Evolutionary conservation across 1,140 invertebrate species (phyloP).

Genomic region (Theocolax elegans): DNA sequence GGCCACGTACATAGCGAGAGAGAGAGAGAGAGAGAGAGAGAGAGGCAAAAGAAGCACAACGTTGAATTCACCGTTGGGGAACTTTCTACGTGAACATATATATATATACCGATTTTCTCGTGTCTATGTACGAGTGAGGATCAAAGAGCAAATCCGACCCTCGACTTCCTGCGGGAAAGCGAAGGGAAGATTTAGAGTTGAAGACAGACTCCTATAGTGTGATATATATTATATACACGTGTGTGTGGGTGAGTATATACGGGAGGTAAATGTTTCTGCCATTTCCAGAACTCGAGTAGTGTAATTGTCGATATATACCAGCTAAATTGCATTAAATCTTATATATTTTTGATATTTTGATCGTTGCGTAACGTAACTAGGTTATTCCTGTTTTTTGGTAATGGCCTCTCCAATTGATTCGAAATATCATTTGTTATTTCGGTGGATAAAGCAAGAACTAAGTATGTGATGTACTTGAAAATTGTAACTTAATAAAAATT

Average conservation of each 20-base stretch:
- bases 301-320: neutral
- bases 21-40: too few species aligned
- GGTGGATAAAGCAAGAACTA: too few species aligned
- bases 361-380: too few species aligned
- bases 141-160: conserved; percentile 4
- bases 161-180: neutral
- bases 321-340: neutral
- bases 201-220: too few species aligned
- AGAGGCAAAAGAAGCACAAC: neutral
- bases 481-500: too few species aligned
- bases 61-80: neutral
- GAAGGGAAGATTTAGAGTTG: neutral
- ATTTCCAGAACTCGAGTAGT: neutral
- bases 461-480: too few species aligned
- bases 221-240: too few species aligned
- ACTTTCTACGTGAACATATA: neutral
- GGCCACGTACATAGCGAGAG: neutral
- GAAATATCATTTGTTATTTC: too few species aligned
- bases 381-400: too few species aligned
- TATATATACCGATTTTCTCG: neutral
- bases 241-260: too few species aligned
- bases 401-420: too few species aligned
- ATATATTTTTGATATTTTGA: too few species aligned
- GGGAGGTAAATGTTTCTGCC: neutral
- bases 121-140: neutral